Base-by-base conservation (phyloP, 2,797 vertebrate species). In the Cryptoprocta ferox region DNA sequence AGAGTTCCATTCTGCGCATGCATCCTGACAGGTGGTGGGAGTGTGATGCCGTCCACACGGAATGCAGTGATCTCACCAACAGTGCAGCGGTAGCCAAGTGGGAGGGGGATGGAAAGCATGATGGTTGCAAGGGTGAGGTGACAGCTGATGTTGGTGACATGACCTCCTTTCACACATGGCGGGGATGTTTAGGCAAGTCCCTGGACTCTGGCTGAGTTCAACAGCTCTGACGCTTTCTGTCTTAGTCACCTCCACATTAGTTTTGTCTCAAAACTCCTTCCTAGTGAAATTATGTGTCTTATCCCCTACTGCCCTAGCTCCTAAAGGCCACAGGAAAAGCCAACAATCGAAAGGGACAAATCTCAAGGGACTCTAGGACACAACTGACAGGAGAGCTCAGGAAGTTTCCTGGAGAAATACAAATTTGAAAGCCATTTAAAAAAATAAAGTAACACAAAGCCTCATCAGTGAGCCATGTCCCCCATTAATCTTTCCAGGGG, bases 321-420 rank as follows among this genome's bases (percentile, higher is more conserved):
- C 71, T 76, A 45, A 59, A 45, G 59, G 65, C 75, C 96, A 96
- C 21, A 70, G 87, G 81, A 42, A 96, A 96, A 81, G 35, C 24
- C 45, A 89, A 45, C 10, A 5, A 56, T 37, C 48, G 81, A 45
- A 56, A 63, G 16, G 71, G 19, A n/a, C 11, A 73, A 83, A 70
- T 71, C 63, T 95, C 65, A 84, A 76, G 61, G 53, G 59, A 68
- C 39, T 37, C 71, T 19, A 85, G 45, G 65, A 83, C 89, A 70
- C 65, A 65, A 48, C 30, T 53, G 39, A 89, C 50, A 37, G 0
- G 48, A 30, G 71, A 68, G 91, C 35, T 48, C 24, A 93, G 70
- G 50, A 59, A 26, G 19, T 82, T 66, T 87, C 14, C 70, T 37
- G 19, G 84, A 89, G n/a, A 68, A 94, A n/a, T 18, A 56, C 73